Conservation (phyloP, 1,140 invertebrate species). For the Aphaenogaster ashmeadi region DNA sequence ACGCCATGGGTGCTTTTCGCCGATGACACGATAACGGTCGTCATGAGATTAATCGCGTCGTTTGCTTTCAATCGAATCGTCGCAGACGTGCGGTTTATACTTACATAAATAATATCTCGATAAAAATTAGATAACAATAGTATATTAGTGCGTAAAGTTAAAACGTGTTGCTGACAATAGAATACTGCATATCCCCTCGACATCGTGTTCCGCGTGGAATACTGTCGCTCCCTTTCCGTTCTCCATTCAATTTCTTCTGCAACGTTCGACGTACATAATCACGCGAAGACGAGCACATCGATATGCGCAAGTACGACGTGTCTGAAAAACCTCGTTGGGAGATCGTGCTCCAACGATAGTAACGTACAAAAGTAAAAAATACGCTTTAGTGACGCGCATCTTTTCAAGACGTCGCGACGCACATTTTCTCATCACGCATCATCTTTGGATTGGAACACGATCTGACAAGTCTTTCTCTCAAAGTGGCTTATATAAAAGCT, state of each 20-base stretch:
- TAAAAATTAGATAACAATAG: slow-evolving; percentile 72
- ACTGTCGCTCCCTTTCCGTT: slow-evolving; percentile 5
- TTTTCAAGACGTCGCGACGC: neutral
- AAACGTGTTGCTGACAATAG: slow-evolving; percentile 67
- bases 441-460: slow-evolving; percentile 68
- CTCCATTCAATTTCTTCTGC: slow-evolving; percentile 7
- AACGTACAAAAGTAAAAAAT: slow-evolving; percentile 77
- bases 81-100: slow-evolving; percentile 10
- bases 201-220: slow-evolving; percentile 56
- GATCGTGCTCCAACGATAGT: slow-evolving; percentile 71
- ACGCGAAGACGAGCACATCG: slow-evolving; percentile 46
- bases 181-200: slow-evolving; percentile 73
- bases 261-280: slow-evolving; percentile 17
- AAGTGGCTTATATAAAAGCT: slow-evolving; percentile 68
- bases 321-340: slow-evolving; percentile 34
- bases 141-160: slow-evolving; percentile 68
- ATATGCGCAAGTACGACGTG: slow-evolving; percentile 53
- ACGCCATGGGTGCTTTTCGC: neutral
- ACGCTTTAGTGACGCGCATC: slow-evolving; percentile 44
- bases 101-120: slow-evolving; percentile 55
- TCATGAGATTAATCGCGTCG: slow-evolving; percentile 5
- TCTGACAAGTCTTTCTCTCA: slow-evolving; percentile 63
- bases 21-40: neutral
- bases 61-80: slow-evolving; percentile 23
- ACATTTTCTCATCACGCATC: slow-evolving; percentile 26